A percentile compares a stretch with the other conserved stretches of the same genome.
These are phyloP conservation scores for Trididemnum miniatum DNA, from an alignment of 23 tunicate genomes.

Conservation along the genomic window DNA sequence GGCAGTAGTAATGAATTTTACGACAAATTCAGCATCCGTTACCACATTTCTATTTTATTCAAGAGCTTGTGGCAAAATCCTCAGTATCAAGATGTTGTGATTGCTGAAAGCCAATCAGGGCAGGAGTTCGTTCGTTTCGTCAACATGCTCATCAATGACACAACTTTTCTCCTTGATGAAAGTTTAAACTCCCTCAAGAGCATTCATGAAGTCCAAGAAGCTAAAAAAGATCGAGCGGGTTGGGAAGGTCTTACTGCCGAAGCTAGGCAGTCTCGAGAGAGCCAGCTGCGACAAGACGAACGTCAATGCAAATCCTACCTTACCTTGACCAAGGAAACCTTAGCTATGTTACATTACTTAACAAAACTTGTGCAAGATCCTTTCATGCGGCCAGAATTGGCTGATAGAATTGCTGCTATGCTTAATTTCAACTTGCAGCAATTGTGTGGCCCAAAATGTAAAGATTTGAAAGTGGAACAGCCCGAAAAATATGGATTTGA, in stretches of 20 bases:
- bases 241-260: slow-evolving; percentile 54
- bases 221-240: slow-evolving; percentile 47
- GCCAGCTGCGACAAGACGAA: slow-evolving; percentile 82
- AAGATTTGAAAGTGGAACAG: slow-evolving; percentile 78
- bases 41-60: slow-evolving; percentile 83
- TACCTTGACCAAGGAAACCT: slow-evolving; percentile 85
- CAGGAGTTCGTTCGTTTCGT: slow-evolving; percentile 87
- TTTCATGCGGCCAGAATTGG: slow-evolving; percentile 90
- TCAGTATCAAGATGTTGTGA: slow-evolving; percentile 58
- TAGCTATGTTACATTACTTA: slow-evolving; percentile 70
- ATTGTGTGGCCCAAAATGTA: slow-evolving; percentile 89
- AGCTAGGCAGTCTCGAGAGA: slow-evolving; percentile 36
- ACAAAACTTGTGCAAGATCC: slow-evolving; percentile 87
- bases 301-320: slow-evolving; percentile 90
- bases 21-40: slow-evolving; percentile 92
- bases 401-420: slow-evolving; percentile 95
- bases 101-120: slow-evolving; percentile 60
- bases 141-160: slow-evolving; percentile 96
- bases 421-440: slow-evolving; percentile 87
- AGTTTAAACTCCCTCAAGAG: slow-evolving; percentile 74
- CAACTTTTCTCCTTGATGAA: slow-evolving; percentile 91
- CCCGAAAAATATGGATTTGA: slow-evolving; percentile 92
- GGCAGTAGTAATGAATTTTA: slow-evolving; percentile 94
- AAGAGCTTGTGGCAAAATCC: slow-evolving; percentile 85
- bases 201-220: slow-evolving; percentile 91